Percentiles rank a stretch among this genome's conserved stretches.
Conservation (phyloP, 1,140 invertebrate species). For the Cardiocondyla obscurior region DNA sequence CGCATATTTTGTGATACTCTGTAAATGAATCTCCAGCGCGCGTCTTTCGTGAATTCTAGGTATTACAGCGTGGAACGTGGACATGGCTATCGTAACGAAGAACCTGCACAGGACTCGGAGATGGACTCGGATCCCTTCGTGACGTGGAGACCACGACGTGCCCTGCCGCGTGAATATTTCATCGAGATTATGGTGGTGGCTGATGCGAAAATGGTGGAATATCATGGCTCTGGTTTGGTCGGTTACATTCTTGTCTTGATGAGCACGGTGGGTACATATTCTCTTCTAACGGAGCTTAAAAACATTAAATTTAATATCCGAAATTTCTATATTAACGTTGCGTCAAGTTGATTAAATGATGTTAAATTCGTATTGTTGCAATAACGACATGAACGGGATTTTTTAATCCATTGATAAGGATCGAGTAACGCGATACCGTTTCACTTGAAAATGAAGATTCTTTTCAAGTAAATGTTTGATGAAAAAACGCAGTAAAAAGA, state of each 20-base stretch:
- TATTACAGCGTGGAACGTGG: slow-evolving; percentile 61
- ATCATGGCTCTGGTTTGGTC: slow-evolving; percentile 87
- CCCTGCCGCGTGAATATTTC: slow-evolving; percentile 87
- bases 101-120: slow-evolving; percentile 61
- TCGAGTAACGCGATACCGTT: background rate
- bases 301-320: background rate
- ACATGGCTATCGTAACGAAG: slow-evolving; percentile 53
- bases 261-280: slow-evolving; percentile 86
- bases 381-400: background rate
- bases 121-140: slow-evolving; percentile 69
- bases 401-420: background rate
- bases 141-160: slow-evolving; percentile 75
- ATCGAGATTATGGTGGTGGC: slow-evolving; percentile 93
- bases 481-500: background rate
- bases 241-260: slow-evolving; percentile 92
- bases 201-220: slow-evolving; percentile 90
- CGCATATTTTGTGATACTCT: background rate
- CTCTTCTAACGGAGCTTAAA: background rate
- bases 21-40: background rate
- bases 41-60: slow-evolving; percentile 50
- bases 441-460: background rate
- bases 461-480: background rate
- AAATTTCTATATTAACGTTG: background rate
- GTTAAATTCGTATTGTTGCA: background rate
- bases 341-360: background rate